Base-by-base conservation (phyloP, 2,797 vertebrate genomes). In the Morus bassanus region DNA sequence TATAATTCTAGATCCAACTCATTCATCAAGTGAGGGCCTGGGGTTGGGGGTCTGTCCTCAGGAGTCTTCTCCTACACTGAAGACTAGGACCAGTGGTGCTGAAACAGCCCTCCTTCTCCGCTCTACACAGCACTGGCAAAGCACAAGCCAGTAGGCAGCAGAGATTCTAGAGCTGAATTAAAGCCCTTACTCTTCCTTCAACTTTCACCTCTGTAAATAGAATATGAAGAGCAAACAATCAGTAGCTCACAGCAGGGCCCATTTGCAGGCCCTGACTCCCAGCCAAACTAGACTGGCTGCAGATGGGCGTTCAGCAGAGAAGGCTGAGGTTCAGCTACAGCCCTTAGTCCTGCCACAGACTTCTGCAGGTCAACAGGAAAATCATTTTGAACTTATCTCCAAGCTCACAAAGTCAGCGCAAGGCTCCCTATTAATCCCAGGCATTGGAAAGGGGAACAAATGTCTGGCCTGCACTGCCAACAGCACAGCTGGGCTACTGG, bases 391-490 rank as follows among this genome's bases (percentile, higher is more conserved):
- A 65, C 35, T 50, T n/a, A 51, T 11, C 64, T 72, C 31, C 25
- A 50, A 75, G 57, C 30, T 19, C 33, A 50, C 19, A 48, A 46
- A 89, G 57, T 50, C 37, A 78, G 37, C 5, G 11, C 48, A 33
- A 63, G 45, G 23, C 23, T 93, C 50, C 31, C 50, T 5, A 3
- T 24, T 39, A 64, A 79, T 43, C 31, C 33, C 89, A 91, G 79
- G 54, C 4, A 11, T 4, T 31, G 41, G 79, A 72, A 64, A 78
- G 7, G 35, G 41, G 48, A 83, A 37, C 50, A n/a, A 59, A 67
- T 0, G 0, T 3, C 35, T 60, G 54, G 14, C 8, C 24, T 69
- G 69, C 21, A 4, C 21, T 1, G 0, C 57, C 69, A 88, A 21
- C 28, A 70, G 72, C 82, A n/a, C 65, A 76, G 73, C 53, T 59